Conservation (phyloP, 64 coral and sea anemone species). For the Hydrozoanthus tunicans region DNA sequence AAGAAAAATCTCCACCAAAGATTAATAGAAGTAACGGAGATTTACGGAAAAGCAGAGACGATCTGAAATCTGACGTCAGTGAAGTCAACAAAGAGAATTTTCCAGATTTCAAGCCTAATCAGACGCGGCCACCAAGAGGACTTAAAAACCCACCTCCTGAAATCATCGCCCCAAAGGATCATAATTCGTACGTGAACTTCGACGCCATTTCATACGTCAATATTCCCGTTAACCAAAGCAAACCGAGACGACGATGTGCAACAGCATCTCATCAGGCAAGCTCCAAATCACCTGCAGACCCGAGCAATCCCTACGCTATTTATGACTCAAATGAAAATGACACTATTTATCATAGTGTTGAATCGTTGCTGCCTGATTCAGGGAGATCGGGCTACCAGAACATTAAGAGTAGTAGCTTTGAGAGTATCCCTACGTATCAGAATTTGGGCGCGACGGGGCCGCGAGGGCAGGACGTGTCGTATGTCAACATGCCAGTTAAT, state of each 20-base stretch:
- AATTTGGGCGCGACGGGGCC: neutral
- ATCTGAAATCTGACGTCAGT: slow-evolving; percentile 6
- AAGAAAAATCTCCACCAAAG: slow-evolving; percentile 29
- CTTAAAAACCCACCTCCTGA: slow-evolving; percentile 48
- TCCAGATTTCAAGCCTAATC: neutral
- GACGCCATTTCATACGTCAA: slow-evolving; percentile 28
- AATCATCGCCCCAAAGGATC: slow-evolving; percentile 18
- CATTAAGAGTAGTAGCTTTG: slow-evolving; percentile 41
- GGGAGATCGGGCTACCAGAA: neutral
- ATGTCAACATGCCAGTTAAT: slow-evolving; percentile 27
- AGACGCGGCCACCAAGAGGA: slow-evolving; percentile 1
- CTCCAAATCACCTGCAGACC: slow-evolving; percentile 2
- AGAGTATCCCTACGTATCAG: slow-evolving; percentile 37
- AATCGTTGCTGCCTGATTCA: slow-evolving; percentile 44
- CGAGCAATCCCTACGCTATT: slow-evolving; percentile 36
- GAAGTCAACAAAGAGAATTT: slow-evolving; percentile 41
- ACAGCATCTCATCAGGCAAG: neutral
- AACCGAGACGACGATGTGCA: neutral
- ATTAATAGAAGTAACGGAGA: slow-evolving; percentile 24
- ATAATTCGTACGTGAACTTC: slow-evolving; percentile 39
- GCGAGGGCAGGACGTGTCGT: slow-evolving; percentile 26
- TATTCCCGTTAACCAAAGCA: slow-evolving; percentile 27
- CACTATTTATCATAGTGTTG: slow-evolving; percentile 50
- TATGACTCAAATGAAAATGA: slow-evolving; percentile 52
- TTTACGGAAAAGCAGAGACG: slow-evolving; percentile 15